These are phyloP conservation scores for Wiebesia pumilae DNA, from an alignment of 1,140 invertebrate species.

Conservation along the genomic window DNA sequence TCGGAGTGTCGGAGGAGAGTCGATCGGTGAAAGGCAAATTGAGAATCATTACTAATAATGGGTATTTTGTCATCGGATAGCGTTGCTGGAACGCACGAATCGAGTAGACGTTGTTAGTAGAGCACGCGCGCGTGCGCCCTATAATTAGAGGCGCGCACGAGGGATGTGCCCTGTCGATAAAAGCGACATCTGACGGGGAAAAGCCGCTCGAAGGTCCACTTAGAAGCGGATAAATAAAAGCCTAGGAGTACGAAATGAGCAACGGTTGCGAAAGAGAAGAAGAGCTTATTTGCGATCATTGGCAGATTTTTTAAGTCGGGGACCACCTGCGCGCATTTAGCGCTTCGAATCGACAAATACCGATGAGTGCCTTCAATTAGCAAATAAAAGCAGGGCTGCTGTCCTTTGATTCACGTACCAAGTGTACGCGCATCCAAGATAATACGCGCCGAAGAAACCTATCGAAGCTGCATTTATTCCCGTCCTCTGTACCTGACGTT, in stretches of 20 bases:
- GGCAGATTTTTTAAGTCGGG: neutral
- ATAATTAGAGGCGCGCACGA: neutral
- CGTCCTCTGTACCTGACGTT: neutral
- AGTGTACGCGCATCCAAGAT: neutral
- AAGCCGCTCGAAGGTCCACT: neutral
- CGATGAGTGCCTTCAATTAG: neutral
- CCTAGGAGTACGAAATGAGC: neutral
- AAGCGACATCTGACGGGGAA: neutral
- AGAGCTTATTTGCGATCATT: neutral
- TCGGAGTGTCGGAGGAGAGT: neutral
- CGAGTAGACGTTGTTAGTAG: neutral
- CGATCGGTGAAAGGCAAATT: neutral
- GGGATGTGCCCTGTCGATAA: neutral
- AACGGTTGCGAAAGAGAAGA: neutral
- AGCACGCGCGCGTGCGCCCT: neutral
- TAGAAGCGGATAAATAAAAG: neutral
- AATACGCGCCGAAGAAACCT: neutral
- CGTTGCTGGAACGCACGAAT: neutral
- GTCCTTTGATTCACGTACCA: no score
- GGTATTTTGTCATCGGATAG: constrained; percentile 9
- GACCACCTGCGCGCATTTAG: neutral
- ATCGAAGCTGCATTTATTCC: no score
- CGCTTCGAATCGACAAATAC: neutral
- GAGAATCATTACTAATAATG: constrained; percentile 22
- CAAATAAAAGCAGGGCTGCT: neutral